Evolutionary conservation across 2,113 vertebrate genomes (phyloP).

Genomic region (Mormyrus lacerda): DNA sequence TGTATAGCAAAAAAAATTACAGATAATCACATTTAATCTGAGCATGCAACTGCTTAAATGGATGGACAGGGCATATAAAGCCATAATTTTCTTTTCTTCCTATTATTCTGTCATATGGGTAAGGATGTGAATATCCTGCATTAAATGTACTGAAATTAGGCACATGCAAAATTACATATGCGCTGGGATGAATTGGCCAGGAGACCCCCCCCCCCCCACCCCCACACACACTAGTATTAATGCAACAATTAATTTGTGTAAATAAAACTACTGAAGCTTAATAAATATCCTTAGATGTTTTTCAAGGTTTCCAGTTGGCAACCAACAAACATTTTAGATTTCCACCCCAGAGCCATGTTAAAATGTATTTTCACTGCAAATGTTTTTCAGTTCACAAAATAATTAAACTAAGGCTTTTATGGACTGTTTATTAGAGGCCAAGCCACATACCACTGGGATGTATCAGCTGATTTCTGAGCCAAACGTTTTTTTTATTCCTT

Average conservation of each 20-base stretch:
- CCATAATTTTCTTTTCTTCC: not conserved
- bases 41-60: not conserved
- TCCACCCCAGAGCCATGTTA: not conserved
- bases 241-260: not conserved
- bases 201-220: not conserved
- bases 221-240: too few species aligned
- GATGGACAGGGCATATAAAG: not conserved
- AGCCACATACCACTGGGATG: not conserved
- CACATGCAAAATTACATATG: not conserved
- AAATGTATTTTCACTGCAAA: not conserved
- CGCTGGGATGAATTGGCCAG: not conserved
- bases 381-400: not conserved
- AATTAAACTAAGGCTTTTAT: not conserved
- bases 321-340: not conserved
- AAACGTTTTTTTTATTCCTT: not conserved
- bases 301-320: not conserved
- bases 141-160: not conserved
- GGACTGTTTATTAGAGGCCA: not conserved
- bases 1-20: not conserved
- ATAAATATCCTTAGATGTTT: conserved; percentile 1
- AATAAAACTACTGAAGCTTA: not conserved
- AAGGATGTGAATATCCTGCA: not conserved
- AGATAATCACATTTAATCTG: not conserved
- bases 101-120: not conserved
- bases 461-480: not conserved